Evolutionary conservation across 2,888 invertebrate species (phyloP), one percentile per base, ranked within the genome.

Genomic region (Thelaira solivaga): DNA sequence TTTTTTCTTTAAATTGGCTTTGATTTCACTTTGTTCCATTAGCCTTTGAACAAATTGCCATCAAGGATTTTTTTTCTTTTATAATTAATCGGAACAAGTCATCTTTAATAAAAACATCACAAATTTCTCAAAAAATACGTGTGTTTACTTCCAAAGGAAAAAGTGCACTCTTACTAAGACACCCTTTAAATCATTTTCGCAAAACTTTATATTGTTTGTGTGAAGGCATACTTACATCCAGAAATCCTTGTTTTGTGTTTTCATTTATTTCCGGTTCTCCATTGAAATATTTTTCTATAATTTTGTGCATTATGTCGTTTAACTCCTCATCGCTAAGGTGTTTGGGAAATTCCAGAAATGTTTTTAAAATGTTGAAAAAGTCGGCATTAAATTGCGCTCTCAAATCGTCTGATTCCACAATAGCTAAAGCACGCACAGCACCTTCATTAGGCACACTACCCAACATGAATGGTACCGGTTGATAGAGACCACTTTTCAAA

Each of bases 371-470:
- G 7, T 85, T 76, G 34, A 85, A 84, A 71, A 89, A 88, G 6
- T 85, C 80, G 0, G 26, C 43, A 81, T 89, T 89, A 57, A 89
- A 87, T 4, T 85, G 81, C 2, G 74, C 45, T 0, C 83, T 81
- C 8, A 88, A 76, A 0, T 80, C 82, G 6, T 81, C 71, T 26
- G 87, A 87, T 26, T 85, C 84, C 55, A 87, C 75, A 8, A 89
- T 89, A 10, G 87, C 84, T 0, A 88, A 85, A 13, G 89, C 89
- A 62, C 90, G 87, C 11, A 92, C 87, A 2, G 90, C 88, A 18
- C 91, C 91, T 82, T 92, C 91, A 4, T 89, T 84, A 1, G 89
- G 86, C 2, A 90, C 89, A 1, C 88, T 84, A 4, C 91, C 91
- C 8, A 89, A 83, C 80, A 92, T 88, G 88, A 89, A 90, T 1